These are phyloP conservation scores for Corydoras sp. DNA, from an alignment of 2,113 vertebrate genomes.

Conservation along the genomic window DNA sequence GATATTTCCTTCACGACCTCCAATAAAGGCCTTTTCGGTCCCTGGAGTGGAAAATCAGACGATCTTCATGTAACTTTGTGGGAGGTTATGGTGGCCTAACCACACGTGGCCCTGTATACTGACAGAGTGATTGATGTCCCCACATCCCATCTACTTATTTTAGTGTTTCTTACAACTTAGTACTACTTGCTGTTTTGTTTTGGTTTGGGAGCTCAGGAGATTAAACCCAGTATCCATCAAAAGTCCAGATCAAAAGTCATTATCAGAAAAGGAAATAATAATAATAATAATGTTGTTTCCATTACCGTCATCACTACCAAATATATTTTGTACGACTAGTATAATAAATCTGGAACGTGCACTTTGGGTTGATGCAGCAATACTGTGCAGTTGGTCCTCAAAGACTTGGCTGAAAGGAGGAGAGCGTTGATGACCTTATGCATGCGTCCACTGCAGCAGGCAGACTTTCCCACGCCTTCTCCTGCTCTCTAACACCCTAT, in stretches of 20 bases:
- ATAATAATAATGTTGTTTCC: too few species aligned
- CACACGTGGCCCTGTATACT: slow-evolving; percentile 14
- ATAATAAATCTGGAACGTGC: too few species aligned
- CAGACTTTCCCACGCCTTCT: slow-evolving; percentile 33
- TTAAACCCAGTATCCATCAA: too few species aligned
- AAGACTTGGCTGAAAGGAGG: slow-evolving; percentile 11
- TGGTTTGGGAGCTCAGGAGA: not conserved
- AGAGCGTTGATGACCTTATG: slow-evolving; percentile 23
- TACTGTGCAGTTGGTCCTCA: not conserved
- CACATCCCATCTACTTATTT: slow-evolving; percentile 19
- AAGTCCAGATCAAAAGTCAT: too few species aligned
- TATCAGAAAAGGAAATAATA: too few species aligned
- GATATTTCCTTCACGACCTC: slow-evolving; percentile 19
- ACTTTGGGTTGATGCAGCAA: too few species aligned
- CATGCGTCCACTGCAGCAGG: slow-evolving; percentile 30
- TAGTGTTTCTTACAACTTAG: slow-evolving; percentile 14
- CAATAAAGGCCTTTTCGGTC: slow-evolving; percentile 4
- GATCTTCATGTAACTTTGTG: slow-evolving; percentile 22
- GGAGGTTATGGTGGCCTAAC: slow-evolving; percentile 19
- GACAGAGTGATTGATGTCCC: slow-evolving; percentile 36
- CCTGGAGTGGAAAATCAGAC: slow-evolving; percentile 32
- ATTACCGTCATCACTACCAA: too few species aligned
- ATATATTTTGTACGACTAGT: too few species aligned
- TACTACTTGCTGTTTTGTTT: slow-evolving; percentile 6
- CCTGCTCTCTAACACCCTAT: slow-evolving; percentile 39